Conservation (phyloP, 2,113 vertebrate genomes). For the Atractosteus spatula region DNA sequence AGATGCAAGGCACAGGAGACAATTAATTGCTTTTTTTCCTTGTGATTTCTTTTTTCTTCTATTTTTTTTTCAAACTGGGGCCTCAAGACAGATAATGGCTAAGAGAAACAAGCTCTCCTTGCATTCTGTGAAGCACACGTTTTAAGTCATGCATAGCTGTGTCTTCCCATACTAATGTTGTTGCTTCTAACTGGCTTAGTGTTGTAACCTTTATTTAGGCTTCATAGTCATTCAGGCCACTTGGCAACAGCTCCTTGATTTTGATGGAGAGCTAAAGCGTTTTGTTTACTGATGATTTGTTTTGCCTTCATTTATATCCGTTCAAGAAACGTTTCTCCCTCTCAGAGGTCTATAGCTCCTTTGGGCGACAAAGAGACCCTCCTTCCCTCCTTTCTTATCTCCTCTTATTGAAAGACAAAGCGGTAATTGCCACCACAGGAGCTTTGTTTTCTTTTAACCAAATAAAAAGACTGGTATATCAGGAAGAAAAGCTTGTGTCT, state of each 20-base stretch:
- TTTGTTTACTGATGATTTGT: background rate
- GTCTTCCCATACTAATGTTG: conserved; percentile 32
- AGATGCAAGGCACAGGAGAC: conserved; percentile 69
- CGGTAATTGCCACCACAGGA: no score
- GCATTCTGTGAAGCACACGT: conserved; percentile 13
- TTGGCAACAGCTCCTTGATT: background rate
- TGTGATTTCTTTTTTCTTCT: conserved; percentile 43
- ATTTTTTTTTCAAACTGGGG: conserved; percentile 9
- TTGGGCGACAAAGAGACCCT: background rate
- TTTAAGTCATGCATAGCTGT: conserved; percentile 14
- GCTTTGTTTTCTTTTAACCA: no score
- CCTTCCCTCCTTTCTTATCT: background rate
- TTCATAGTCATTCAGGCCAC: background rate
- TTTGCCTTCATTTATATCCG: background rate
- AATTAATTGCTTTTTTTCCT: conserved; percentile 75
- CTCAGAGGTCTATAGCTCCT: background rate
- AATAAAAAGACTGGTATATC: no score
- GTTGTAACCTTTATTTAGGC: conserved; percentile 12
- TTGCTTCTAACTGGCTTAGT: background rate
- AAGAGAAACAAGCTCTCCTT: conserved; percentile 1
- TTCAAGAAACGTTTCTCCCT: background rate
- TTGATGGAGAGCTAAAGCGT: background rate
- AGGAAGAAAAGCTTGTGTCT: no score
- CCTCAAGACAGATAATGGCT: conserved; percentile 19
- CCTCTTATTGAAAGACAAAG: no score